Base-by-base conservation (phyloP, 2,113 vertebrate species). In the Brachypodius melanocephalos region DNA sequence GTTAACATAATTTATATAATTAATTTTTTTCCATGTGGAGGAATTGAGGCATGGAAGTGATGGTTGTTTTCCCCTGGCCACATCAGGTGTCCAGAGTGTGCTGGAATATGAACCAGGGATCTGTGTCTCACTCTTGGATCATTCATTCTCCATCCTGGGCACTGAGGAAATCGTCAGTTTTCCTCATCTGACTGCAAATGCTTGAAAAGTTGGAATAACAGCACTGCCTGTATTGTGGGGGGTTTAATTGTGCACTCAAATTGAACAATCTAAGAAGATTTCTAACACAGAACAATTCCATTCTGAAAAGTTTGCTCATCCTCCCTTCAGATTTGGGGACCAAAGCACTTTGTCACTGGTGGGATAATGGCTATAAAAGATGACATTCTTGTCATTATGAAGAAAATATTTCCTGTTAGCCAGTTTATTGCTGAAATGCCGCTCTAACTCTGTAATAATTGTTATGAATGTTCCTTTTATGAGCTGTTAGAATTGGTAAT, bases 391-490 rank as follows among this genome's bases (percentile, higher is more conserved):
- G 71, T 74, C 8, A 20, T 93, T 94, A 81, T 46, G 54, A 84
- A 57, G 76, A 69, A 88, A 93, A 85, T 90, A 90, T 67, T 95
- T 95, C 89, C 89, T 89, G 73, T 91, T 92, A 32, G 55, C 89
- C 8, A 58, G 38, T 87, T 95, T 89, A 91, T 75, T 84, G 81
- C 87, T 81, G 55, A 94, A 94, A 93, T 74, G 87, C 76, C 92
- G 52, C 91, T 59, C 87, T 69, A 73, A 71, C 76, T 86, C 58
- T 62, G 75, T 83, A 92, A 80, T 96, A 92, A 95, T 87, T 95
- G 89, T 92, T 87, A 77, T 66, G 84, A 89, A 92, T 84, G 73
- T 81, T 84, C 73, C 55, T 91, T 95, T 94, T 91, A 94, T 63
- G 84, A 95, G 91, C 87, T 55, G 76, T 84, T 94, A 42, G 55